Percentiles rank a stretch among this genome's conserved stretches.
phyloP scores from a whole-genome alignment of 2,113 vertebrate genomes.

The Lucifuga dentata region DNA sequence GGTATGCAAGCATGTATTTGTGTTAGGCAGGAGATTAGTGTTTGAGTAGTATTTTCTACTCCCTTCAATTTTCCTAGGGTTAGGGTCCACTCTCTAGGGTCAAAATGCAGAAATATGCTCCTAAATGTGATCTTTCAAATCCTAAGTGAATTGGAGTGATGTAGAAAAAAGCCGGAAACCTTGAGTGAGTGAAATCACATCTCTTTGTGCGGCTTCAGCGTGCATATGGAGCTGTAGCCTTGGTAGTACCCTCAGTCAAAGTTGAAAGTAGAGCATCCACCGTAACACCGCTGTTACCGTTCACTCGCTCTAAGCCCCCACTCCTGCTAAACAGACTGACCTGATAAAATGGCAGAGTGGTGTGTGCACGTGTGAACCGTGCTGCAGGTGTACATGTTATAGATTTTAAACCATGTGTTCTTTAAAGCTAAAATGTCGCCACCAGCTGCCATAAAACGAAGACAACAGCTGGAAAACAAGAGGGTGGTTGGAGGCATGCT shows the following conservation, averaged over 20 bases:
- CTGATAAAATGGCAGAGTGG: conserved; percentile 68
- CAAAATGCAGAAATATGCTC: too few species aligned
- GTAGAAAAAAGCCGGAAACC: neutral
- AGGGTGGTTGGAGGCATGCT: conserved; percentile 43
- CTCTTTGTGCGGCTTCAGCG: conserved; percentile 25
- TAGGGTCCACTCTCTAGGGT: too few species aligned
- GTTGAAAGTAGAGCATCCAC: conserved; percentile 71
- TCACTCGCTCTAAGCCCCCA: conserved; percentile 48
- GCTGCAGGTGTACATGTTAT: conserved; percentile 10
- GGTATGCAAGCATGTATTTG: too few species aligned
- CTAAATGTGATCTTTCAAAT: neutral
- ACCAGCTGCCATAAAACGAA: conserved; percentile 66
- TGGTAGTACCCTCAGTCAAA: conserved; percentile 30
- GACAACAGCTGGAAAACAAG: conserved; percentile 63
- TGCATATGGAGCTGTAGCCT: conserved; percentile 29
- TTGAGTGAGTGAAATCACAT: conserved; percentile 18
- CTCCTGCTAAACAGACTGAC: conserved; percentile 65
- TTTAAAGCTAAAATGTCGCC: conserved; percentile 60
- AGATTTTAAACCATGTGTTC: conserved; percentile 44
- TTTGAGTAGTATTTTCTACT: too few species aligned
- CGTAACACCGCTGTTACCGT: conserved; percentile 41
- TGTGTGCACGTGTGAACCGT: conserved; percentile 17
- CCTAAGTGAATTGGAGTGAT: neutral
- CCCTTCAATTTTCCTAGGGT: too few species aligned
- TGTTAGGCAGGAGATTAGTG: too few species aligned